Evolutionary conservation across 1,140 invertebrate species (phyloP).

Genomic region (Drosophila chauvacae): DNA sequence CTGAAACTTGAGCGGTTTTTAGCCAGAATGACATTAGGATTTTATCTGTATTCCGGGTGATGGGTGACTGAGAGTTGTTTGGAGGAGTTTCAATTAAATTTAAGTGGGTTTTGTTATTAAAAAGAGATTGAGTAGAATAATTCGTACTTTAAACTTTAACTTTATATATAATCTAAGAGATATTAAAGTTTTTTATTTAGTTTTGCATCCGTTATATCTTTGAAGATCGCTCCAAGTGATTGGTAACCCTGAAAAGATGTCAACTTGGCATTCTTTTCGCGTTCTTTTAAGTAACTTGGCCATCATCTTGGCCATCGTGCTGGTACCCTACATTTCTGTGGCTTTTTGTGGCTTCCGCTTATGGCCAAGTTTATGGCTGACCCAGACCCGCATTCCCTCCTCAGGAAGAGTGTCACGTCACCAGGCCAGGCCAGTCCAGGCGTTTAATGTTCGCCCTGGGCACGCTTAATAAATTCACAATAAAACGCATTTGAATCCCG

Average conservation of each 20-base stretch:
- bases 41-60: conserved; percentile 2
- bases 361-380: conserved; percentile 67
- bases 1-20: conserved; percentile 38
- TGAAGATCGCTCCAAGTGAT: background rate
- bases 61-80: background rate
- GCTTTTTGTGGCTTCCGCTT: conserved; percentile 37
- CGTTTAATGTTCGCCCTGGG: conserved; percentile 75
- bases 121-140: background rate
- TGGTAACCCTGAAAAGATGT: background rate
- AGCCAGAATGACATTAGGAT: conserved; percentile 11
- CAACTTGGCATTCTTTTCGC: background rate
- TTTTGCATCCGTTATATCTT: too few relatives aligned
- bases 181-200: background rate
- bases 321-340: conserved; percentile 25
- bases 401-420: conserved; percentile 36
- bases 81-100: conserved; percentile 5
- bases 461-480: conserved; percentile 81
- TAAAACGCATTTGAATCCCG: conserved; percentile 78
- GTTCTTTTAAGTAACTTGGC: background rate
- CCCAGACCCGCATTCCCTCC: conserved; percentile 31
- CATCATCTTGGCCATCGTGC: conserved; percentile 9
- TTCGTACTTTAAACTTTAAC: background rate
- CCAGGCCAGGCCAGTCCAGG: conserved; percentile 19
- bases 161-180: background rate
- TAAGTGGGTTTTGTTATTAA: background rate